A percentile compares a stretch with the other conserved stretches of the same genome.
Conservation (phyloP, 2,113 vertebrate species). For the Anas platyrhynchos region DNA sequence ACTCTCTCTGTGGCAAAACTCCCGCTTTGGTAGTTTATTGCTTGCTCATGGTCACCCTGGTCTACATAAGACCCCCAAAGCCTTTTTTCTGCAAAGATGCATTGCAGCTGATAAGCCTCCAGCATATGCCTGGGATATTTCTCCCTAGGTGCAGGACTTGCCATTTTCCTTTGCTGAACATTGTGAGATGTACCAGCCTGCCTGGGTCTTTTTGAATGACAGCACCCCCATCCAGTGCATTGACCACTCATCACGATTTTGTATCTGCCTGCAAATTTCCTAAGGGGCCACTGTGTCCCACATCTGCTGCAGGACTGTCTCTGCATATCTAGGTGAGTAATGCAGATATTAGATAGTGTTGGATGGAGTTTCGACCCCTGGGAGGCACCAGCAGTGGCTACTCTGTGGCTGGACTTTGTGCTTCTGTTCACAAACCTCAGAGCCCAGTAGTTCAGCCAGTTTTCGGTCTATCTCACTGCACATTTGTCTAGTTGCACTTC, state of each 20-base stretch:
- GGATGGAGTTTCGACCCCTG: accelerated
- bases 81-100: not conserved
- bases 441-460: not conserved
- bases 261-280: not conserved
- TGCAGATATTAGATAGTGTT: not conserved
- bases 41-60: not conserved
- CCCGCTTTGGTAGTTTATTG: accelerated
- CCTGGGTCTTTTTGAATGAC: not conserved
- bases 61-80: not conserved
- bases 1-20: not conserved
- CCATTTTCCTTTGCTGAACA: not conserved
- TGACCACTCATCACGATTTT: not conserved
- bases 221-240: not conserved
- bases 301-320: not conserved
- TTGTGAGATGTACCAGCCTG: not conserved
- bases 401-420: not conserved
- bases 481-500: not conserved
- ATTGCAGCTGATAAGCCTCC: not conserved
- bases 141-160: not conserved
- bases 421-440: not conserved
- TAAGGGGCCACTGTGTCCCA: not conserved
- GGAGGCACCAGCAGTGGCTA: not conserved
- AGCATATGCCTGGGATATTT: not conserved
- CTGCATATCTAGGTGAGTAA: not conserved
- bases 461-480: not conserved